Base-by-base conservation (phyloP, 2,888 invertebrate genomes). In the Folsomia manolachei region DNA sequence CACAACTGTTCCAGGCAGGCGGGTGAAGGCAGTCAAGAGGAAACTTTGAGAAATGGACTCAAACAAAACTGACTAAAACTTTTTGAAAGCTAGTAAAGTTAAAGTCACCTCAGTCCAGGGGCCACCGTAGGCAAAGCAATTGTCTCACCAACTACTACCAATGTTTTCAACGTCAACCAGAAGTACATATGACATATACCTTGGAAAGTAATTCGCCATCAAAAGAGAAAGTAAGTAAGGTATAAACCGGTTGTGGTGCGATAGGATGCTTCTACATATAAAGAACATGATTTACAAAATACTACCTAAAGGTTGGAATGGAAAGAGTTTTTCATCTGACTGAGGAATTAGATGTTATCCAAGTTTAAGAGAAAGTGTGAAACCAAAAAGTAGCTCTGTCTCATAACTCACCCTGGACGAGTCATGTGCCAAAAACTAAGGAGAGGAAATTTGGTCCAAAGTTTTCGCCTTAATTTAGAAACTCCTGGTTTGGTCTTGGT, bases 371-470 rank as follows among this genome's bases (percentile, higher is more conserved):
- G 64, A 64, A 64, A 64, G 64, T 64, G 64, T 64, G 64, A 64
- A 64, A 64, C 64, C 64, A 64, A 64, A 63, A 64, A 64, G 27
- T 64, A 64, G 64, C 64, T 64, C 64, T 27, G 64, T 64, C 64
- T 19, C 64, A 64, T 64, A 64, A 64, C 39, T 64, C 64, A 64
- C 64, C 2, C 11, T 9, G 63, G 11, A 4, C 64, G 19, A 56
- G 56, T 56, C 64, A 64, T 27, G n/a, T 27, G 64, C 64, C 56
- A 56, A 56, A n/a, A 56, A 56, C 19, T 56, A 56, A 56, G 39
- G 56, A 56, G 56, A 56, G n/a, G n/a, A 21, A 56, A 56, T 56
- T 56, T 56, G 18, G 19, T 19, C 11, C 56, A 56, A 56, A 56
- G 19, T 56, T 56, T 56, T 56, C 19, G 7, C 56, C 56, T 56